Evolutionary conservation across 2,797 vertebrate species (phyloP), one percentile per base, ranked within the genome.

Genomic region (Tolypeutes matacus): DNA sequence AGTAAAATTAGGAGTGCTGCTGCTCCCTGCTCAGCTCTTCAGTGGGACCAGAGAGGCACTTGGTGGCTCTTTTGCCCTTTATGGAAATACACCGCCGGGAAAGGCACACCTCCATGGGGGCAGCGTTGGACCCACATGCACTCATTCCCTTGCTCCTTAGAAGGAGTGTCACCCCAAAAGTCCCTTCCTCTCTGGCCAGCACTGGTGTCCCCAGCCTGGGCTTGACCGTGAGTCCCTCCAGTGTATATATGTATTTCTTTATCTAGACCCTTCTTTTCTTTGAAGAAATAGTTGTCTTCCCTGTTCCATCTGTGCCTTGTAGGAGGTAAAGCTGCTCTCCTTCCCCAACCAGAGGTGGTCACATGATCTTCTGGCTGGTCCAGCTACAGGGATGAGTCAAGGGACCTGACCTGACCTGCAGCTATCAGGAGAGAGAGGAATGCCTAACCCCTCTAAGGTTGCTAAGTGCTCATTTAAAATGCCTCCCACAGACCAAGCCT

Each of bases 61-160:
- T 0, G 0, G 39, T n/a, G 64, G 49, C 23, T 60, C 27, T 62
- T 12, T 21, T 3, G 25, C 42, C 49, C 34, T 2, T 4, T 2
- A 1, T n/a, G 49, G 15, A 23, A 27, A 64, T 49, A 11, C 9
- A 17, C 14, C 3, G 25, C 62, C 21, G 82, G 65, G 49, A 73
- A 31, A 31, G 0, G 3, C 10, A 3, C 4, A 4, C 27, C 14
- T 76, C 18, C 62, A 2, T 4, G 4, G 6, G 53, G 27, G 13
- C 10, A 4, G 53, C 3, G 3, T 2, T 12, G 58, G 64, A 8
- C 49, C 46, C 7, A 13, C 3, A 11, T 12, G 4, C 4, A 2
- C 27, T 13, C 58, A 69, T 25, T 2, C 2, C 17, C 13, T 29
- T 7, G 42, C 76, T 12, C 10, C 34, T 64, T 39, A 62, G n/a